phyloP scores from a whole-genome alignment of 1,140 invertebrate species.

The Idris sp. region DNA sequence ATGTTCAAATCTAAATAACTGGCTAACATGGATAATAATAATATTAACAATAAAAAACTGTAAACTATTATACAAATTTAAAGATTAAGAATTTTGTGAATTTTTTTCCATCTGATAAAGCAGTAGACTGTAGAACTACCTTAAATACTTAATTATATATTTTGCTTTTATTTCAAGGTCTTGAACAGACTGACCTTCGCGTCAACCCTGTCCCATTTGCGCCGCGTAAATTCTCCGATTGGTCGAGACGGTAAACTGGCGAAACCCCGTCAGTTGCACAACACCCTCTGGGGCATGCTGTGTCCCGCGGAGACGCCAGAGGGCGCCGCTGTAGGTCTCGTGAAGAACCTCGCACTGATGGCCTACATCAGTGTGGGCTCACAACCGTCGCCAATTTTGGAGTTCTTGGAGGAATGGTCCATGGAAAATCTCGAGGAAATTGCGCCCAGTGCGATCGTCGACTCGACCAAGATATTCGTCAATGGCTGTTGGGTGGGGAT shows the following conservation, averaged over 20 bases:
- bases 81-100: no score
- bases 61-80: no score
- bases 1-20: no score
- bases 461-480: constrained; percentile 66
- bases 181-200: constrained; percentile 66
- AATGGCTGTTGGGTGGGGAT: constrained; percentile 69
- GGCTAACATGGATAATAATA: no score
- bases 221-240: constrained; percentile 66
- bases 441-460: constrained; percentile 59
- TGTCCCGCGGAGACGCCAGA: constrained; percentile 67
- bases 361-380: constrained; percentile 67
- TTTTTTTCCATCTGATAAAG: no score
- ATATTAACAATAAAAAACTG: no score
- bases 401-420: constrained; percentile 69
- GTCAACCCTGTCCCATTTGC: constrained; percentile 64
- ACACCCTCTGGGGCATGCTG: constrained; percentile 67
- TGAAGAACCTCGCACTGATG: constrained; percentile 67
- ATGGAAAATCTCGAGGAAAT: constrained; percentile 69
- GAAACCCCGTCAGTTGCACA: constrained; percentile 67
- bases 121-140: no score
- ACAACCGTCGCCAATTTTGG: constrained; percentile 64
- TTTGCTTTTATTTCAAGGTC: no score
- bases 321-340: constrained; percentile 65
- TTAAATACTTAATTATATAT: no score
- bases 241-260: constrained; percentile 66